Evolutionary conservation across 2,888 invertebrate genomes (phyloP), one percentile per base, ranked within the genome.

Genomic region (Caenorhabditis sp.): DNA sequence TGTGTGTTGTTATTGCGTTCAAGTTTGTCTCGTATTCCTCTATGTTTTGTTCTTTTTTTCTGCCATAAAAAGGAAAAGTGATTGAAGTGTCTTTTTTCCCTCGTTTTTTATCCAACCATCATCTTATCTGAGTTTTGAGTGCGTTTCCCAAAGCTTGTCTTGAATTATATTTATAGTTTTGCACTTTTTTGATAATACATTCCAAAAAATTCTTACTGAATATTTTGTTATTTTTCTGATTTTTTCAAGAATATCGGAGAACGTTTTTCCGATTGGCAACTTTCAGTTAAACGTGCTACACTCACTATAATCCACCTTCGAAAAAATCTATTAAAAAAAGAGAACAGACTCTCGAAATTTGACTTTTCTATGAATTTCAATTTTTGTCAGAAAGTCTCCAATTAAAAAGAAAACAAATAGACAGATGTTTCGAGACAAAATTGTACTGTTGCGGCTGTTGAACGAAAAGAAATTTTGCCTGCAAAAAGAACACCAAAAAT

Each of bases 31-130:
- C 17, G 43, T 43, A 17, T 43, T 43, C n/a, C 43, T 43, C 43
- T 14, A 43, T 43, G 6, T 31, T 43, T 43, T 43, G 43, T 43
- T 43, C 43, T 43, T 43, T 43, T 36, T 43, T 43, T 43, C 43
- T 43, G 43, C 43, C 43, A 43, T 31, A 43, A 43, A 43, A 43
- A 43, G 43, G 43, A 43, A 43, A 43, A 43, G 43, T 43, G 43
- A 43, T 43, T 43, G 43, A 43, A 43, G 43, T 43, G 43, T 43
- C 43, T 43, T 17, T 43, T 43, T 43, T 43, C 8, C 43, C 43
- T 43, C 43, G 12, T 43, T 43, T 43, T 43, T 43, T 43, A 43
- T 43, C 43, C 43, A 43, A 43, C 43, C 43, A 43, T 43, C 43
- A 43, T 43, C 43, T 43, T 43, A 43, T 43, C 43, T 10, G 43